phyloP scores from a whole-genome alignment of 2,888 invertebrate species.

The Sisyra terminalis region DNA sequence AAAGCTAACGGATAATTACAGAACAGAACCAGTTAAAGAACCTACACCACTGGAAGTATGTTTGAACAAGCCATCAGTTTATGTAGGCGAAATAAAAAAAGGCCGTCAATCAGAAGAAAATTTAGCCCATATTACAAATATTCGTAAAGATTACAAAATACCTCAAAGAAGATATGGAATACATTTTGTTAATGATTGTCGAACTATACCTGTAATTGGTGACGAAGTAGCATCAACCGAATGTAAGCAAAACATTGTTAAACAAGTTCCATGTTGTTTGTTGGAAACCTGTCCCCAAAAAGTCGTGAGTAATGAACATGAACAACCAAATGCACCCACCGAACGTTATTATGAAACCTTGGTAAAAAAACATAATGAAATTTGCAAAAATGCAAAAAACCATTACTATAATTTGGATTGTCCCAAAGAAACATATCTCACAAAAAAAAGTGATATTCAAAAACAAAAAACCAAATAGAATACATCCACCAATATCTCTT shows the following conservation, averaged over 20 bases:
- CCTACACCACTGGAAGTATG: not conserved
- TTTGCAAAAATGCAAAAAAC: constrained; percentile 20
- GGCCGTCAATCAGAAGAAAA: not conserved
- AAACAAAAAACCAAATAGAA: not conserved
- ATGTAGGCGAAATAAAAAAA: not conserved
- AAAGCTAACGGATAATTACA: constrained; percentile 15
- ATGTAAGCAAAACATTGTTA: not conserved
- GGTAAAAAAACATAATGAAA: constrained; percentile 20
- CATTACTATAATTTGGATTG: constrained; percentile 14
- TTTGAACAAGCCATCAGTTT: not conserved
- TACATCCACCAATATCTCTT: not conserved
- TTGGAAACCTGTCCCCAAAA: not conserved
- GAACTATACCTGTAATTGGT: constrained; percentile 1
- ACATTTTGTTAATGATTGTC: not conserved
- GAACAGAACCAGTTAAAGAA: constrained; percentile 8
- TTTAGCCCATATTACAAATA: no score
- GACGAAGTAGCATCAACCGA: constrained; percentile 3
- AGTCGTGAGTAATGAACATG: constrained; percentile 23
- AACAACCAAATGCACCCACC: constrained; percentile 19
- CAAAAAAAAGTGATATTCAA: not conserved
- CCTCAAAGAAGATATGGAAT: constrained; percentile 4
- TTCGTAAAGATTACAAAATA: not conserved
- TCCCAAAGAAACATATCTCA: not conserved
- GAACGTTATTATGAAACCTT: constrained; percentile 21
- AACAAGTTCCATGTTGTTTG: constrained; percentile 6